phyloP scores from a whole-genome alignment of 2,888 invertebrate species.

The Monopis laevigella region DNA sequence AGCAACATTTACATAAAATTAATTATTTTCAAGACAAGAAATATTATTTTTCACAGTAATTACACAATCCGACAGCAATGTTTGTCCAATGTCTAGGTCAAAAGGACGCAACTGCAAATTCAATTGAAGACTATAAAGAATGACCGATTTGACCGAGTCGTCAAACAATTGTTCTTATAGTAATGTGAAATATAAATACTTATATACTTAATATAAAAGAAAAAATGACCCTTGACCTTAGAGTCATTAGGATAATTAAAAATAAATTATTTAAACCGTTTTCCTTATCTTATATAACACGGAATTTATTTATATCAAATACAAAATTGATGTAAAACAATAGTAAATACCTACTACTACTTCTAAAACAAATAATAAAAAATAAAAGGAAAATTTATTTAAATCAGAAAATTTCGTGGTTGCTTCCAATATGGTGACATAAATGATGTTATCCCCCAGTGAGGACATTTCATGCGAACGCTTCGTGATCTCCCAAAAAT shows the following conservation, averaged over 20 bases:
- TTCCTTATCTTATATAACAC: no score
- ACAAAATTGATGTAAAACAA: no score
- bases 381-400: no score
- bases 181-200: conserved; percentile 17
- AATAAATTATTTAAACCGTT: conserved; percentile 15
- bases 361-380: no score
- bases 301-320: no score
- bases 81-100: conserved; percentile 33
- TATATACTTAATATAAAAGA: no score
- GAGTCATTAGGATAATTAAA: conserved; percentile 8
- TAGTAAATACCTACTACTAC: no score
- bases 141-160: conserved; percentile 48
- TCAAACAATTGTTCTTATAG: conserved; percentile 38
- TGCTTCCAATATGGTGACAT: conserved; percentile 6
- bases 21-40: no score
- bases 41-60: neutral
- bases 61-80: conserved; percentile 20
- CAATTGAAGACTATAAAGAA: conserved; percentile 17
- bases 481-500: conserved; percentile 38
- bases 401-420: no score
- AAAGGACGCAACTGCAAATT: conserved; percentile 38
- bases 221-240: conserved; percentile 30
- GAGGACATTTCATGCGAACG: conserved; percentile 8
- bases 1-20: no score
- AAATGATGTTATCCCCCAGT: conserved; percentile 5